A percentile compares a stretch with the other conserved stretches of the same genome.
Conservation (phyloP, 2,797 vertebrate genomes). For the Rhincodon typus region DNA sequence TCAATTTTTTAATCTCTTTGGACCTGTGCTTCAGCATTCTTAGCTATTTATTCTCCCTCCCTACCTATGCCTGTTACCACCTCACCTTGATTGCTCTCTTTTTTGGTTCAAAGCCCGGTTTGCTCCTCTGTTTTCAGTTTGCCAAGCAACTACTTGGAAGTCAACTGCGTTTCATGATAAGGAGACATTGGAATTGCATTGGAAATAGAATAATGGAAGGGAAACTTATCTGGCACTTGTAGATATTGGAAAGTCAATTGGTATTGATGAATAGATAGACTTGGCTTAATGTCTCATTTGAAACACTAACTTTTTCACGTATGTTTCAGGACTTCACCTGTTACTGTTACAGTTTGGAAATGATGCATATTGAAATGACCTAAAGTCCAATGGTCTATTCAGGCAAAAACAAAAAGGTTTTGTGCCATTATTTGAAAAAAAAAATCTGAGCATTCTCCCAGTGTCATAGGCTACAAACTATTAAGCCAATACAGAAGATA, state of each 20-base stretch:
- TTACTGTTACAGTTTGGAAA: no score
- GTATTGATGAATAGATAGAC: no score
- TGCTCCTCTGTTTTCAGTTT: not conserved
- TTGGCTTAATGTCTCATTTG: no score
- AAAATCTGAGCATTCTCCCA: not conserved
- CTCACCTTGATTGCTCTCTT: not conserved
- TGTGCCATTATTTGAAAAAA: not conserved
- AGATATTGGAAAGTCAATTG: not conserved
- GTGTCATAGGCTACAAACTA: no score
- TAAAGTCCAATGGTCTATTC: not conserved
- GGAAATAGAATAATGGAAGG: not conserved
- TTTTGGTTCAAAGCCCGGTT: not conserved
- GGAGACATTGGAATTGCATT: not conserved
- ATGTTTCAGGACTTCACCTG: no score
- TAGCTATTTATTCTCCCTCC: not conserved
- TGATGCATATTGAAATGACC: no score
- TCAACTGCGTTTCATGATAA: not conserved
- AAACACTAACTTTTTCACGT: no score
- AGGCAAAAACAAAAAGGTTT: not conserved
- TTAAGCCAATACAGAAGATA: not conserved
- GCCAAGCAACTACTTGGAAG: not conserved
- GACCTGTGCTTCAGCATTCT: not conserved
- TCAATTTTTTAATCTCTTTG: constrained; percentile 11
- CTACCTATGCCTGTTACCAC: not conserved
- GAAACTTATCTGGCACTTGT: not conserved